phyloP scores from a whole-genome alignment of 1,140 invertebrate species.

The Littorina saxatilis region DNA sequence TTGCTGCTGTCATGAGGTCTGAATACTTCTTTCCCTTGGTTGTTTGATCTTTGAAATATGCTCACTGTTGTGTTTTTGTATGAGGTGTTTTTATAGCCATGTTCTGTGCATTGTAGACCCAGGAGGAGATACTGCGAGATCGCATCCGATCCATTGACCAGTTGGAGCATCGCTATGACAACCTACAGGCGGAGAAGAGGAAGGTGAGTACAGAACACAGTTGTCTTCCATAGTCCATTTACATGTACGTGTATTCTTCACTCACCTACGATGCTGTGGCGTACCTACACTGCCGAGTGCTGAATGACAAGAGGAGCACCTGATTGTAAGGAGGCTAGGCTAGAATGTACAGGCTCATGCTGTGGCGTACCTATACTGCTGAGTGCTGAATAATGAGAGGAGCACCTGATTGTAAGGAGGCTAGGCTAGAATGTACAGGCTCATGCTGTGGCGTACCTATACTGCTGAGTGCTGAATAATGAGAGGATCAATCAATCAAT shows the following conservation, averaged over 20 bases:
- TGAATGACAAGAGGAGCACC: too few relatives aligned
- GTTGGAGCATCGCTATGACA: conserved; percentile 62
- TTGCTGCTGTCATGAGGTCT: too few relatives aligned
- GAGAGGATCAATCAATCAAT: too few relatives aligned
- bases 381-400: neutral
- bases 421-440: too few relatives aligned
- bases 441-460: too few relatives aligned
- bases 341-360: neutral
- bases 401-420: too few relatives aligned
- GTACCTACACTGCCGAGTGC: neutral
- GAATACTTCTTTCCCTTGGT: too few relatives aligned
- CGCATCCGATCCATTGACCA: conserved; percentile 55
- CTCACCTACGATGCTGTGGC: neutral
- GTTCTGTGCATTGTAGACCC: conserved; percentile 45
- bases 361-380: neutral
- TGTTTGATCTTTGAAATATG: too few relatives aligned
- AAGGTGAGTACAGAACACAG: conserved; percentile 43
- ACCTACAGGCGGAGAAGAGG: conserved; percentile 58
- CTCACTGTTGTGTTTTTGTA: too few relatives aligned
- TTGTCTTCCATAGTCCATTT: neutral
- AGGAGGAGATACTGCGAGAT: conserved; percentile 54
- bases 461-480: too few relatives aligned
- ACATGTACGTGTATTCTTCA: neutral
- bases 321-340: too few relatives aligned
- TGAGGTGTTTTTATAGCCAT: too few relatives aligned